A percentile compares a stretch with the other conserved stretches of the same genome.
Conservation (phyloP, 35 echinoderm and acorn worm genomes). For the Strongylocentrotus purpuratus region DNA sequence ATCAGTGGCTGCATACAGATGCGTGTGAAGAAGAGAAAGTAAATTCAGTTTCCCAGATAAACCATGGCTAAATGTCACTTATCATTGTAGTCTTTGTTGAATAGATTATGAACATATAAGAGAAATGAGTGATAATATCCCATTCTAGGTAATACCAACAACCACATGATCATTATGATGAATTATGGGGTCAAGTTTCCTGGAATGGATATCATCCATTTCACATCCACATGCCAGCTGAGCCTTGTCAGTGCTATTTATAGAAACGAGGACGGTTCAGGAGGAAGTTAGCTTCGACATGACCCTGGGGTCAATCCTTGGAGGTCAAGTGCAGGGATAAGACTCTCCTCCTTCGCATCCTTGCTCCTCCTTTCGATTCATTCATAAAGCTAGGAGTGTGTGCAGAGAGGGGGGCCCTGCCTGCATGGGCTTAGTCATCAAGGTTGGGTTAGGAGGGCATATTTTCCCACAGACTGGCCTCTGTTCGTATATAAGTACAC, state of each 20-base stretch:
- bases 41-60: too few species aligned
- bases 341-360: not conserved
- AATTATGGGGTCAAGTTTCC: not conserved
- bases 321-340: conserved; percentile 1
- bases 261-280: not conserved
- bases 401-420: not conserved
- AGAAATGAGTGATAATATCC: not conserved
- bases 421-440: not conserved
- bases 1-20: too few species aligned
- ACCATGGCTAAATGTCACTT: too few species aligned
- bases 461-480: too few species aligned
- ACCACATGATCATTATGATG: not conserved
- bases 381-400: not conserved
- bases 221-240: not conserved
- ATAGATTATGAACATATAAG: not conserved
- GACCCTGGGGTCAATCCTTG: not conserved
- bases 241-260: not conserved
- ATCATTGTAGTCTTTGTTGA: not conserved
- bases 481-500: too few species aligned
- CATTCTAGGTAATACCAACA: not conserved
- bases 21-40: too few species aligned
- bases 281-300: not conserved
- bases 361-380: not conserved
- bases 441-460: not conserved
- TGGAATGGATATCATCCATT: not conserved